These are phyloP conservation scores for Peromyscus leucopus DNA, from an alignment of 2,113 vertebrate species.

Conservation along the genomic window DNA sequence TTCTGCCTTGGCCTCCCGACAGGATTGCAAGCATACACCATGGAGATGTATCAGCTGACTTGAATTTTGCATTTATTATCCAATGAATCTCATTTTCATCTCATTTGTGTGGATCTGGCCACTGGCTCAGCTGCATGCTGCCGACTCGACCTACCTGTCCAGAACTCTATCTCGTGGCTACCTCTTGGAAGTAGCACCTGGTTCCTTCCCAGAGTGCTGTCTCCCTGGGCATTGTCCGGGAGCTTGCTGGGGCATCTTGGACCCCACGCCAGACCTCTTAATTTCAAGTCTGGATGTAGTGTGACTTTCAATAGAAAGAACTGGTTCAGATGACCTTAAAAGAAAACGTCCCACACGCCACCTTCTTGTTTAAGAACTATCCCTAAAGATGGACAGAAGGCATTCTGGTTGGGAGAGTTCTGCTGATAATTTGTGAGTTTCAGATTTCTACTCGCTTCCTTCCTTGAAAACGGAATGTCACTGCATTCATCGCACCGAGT, in stretches of 20 bases:
- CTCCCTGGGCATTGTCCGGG: not conserved
- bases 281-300: conserved; percentile 26
- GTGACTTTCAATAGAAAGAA: not conserved
- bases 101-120: not conserved
- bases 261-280: not conserved
- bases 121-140: not conserved
- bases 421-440: not conserved
- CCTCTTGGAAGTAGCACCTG: not conserved
- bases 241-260: not conserved
- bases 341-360: not conserved
- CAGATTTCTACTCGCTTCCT: not conserved
- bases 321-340: not conserved
- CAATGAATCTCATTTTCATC: not conserved
- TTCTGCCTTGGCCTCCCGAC: not conserved
- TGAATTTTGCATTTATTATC: not conserved
- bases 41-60: not conserved
- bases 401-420: not conserved
- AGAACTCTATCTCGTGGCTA: not conserved
- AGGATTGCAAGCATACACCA: not conserved
- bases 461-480: not conserved
- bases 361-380: not conserved
- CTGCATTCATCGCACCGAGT: not conserved
- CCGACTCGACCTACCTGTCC: not conserved
- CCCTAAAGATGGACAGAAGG: not conserved
- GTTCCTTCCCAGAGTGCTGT: not conserved